Conservation (phyloP, 2,113 vertebrate species). For the Mastomys coucha region DNA sequence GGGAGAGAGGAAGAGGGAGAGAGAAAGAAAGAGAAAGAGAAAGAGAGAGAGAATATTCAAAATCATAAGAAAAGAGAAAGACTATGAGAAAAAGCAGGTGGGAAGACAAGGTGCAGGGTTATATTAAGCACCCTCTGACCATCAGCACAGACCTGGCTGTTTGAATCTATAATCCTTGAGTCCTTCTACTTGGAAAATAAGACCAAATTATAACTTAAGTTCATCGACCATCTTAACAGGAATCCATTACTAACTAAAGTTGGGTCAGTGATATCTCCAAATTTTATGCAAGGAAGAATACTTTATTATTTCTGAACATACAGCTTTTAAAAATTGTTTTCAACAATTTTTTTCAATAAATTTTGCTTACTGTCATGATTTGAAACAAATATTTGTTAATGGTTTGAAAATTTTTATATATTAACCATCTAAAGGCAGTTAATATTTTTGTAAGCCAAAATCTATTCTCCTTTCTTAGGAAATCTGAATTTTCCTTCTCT, state of each 20-base stretch:
- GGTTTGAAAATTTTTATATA: neutral
- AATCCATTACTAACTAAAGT: neutral
- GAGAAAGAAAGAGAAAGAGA: neutral
- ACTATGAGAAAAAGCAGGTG: neutral
- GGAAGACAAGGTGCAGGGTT: neutral
- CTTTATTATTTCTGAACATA: neutral
- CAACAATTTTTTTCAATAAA: too few relatives aligned
- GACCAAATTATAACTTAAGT: neutral
- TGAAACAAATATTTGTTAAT: neutral
- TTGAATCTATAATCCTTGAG: neutral
- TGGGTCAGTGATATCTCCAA: neutral
- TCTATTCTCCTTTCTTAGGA: neutral
- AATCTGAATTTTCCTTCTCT: neutral
- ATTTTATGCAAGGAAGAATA: neutral
- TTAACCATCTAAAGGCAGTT: neutral
- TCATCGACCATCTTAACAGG: neutral
- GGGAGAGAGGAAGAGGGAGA: too few relatives aligned
- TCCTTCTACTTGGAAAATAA: neutral
- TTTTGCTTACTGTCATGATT: conserved; percentile 20
- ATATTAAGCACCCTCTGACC: neutral
- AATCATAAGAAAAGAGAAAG: neutral
- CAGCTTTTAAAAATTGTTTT: neutral
- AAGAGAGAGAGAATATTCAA: neutral
- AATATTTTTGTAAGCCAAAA: neutral
- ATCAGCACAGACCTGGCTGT: neutral